Evolutionary conservation across 2,888 invertebrate species (phyloP).

Genomic region (Cenopis cana): DNA sequence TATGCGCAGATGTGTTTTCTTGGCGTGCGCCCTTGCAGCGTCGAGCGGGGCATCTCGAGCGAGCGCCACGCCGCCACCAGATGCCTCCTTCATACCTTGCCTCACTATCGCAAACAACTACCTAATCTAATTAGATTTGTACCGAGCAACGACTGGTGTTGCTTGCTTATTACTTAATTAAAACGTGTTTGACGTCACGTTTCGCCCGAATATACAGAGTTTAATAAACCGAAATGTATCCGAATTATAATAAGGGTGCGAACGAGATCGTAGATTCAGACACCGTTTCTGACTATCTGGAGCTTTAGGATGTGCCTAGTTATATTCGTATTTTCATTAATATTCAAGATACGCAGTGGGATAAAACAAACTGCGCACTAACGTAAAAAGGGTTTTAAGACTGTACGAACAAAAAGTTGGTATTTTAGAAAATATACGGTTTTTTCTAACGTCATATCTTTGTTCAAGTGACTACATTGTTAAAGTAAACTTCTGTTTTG

Average conservation of each 20-base stretch:
- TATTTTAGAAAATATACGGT: too few relatives aligned
- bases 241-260: slow-evolving; percentile 35
- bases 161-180: slow-evolving; percentile 44
- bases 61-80: slow-evolving; percentile 54
- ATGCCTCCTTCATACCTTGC: slow-evolving; percentile 51
- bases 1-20: slow-evolving; percentile 75
- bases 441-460: too few relatives aligned
- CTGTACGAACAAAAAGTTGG: too few relatives aligned
- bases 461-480: too few relatives aligned
- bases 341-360: slow-evolving; percentile 43
- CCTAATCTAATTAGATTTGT: slow-evolving; percentile 38
- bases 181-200: slow-evolving; percentile 42
- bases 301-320: slow-evolving; percentile 34
- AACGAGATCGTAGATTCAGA: slow-evolving; percentile 26
- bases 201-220: slow-evolving; percentile 33
- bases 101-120: slow-evolving; percentile 36
- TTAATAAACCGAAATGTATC: slow-evolving; percentile 41
- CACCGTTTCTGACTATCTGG: slow-evolving; percentile 13
- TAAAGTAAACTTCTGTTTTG: too few relatives aligned
- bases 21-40: slow-evolving; percentile 65
- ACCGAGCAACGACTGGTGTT: slow-evolving; percentile 35
- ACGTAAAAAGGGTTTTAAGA: slow-evolving; percentile 44
- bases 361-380: slow-evolving; percentile 45
- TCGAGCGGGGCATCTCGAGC: slow-evolving; percentile 51
- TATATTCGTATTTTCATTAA: slow-evolving; percentile 41